Evolutionary conservation across 2,888 invertebrate genomes (phyloP).

Genomic region (Zygothrica quintamaculata): DNA sequence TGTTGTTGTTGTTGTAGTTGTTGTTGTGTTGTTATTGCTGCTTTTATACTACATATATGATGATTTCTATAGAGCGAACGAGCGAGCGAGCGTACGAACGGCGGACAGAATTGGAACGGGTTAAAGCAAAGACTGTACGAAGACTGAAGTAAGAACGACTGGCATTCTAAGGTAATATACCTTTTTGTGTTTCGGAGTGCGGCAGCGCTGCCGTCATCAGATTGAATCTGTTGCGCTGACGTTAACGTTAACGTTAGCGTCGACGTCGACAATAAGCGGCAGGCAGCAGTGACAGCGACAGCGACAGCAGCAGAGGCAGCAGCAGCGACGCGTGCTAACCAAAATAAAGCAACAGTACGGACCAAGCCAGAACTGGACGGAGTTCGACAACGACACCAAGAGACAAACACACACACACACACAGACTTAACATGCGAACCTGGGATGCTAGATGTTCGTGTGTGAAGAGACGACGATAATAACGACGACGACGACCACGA

Average conservation of each 20-base stretch:
- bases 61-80: constrained; percentile 82
- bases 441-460: constrained; percentile 53
- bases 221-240: constrained; percentile 68
- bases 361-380: constrained; percentile 68
- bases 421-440: constrained; percentile 17
- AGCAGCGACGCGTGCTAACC: constrained; percentile 69
- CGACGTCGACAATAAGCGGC: constrained; percentile 19
- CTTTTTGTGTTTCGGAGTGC: constrained; percentile 84
- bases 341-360: constrained; percentile 78
- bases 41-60: constrained; percentile 55
- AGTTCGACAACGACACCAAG: constrained; percentile 57
- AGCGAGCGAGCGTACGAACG: constrained; percentile 82
- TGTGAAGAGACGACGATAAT: constrained; percentile 26
- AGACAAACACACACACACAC: constrained; percentile 23
- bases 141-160: constrained; percentile 85
- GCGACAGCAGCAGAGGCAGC: constrained; percentile 25
- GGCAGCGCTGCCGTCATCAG: constrained; percentile 56
- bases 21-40: too few species aligned
- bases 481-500: constrained; percentile 27
- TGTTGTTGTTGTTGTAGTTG: constrained; percentile 56
- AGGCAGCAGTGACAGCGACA: constrained; percentile 26
- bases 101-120: constrained; percentile 86
- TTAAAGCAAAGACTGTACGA: constrained; percentile 86
- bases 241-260: constrained; percentile 30
- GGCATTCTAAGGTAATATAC: constrained; percentile 85